Evolutionary conservation across 2,888 invertebrate genomes (phyloP).

Genomic region (Hemaris fuciformis): DNA sequence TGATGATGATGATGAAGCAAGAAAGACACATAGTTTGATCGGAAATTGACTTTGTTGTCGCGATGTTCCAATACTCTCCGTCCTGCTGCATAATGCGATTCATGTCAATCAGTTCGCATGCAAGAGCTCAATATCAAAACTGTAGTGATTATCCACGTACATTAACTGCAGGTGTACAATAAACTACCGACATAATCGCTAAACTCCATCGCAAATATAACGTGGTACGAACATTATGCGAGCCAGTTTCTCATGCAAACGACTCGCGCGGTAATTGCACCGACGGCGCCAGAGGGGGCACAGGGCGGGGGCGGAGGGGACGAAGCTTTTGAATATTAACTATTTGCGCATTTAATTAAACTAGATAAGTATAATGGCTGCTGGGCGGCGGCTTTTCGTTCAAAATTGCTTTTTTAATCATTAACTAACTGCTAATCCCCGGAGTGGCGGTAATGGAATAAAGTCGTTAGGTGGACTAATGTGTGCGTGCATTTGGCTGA

Average conservation of each 20-base stretch:
- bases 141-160: background rate
- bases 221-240: background rate
- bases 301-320: background rate
- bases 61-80: too few relatives aligned
- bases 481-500: background rate
- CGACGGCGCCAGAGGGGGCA: background rate
- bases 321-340: constrained; percentile 30
- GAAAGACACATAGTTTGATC: too few relatives aligned
- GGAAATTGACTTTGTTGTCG: too few relatives aligned
- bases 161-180: background rate
- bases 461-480: background rate
- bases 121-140: background rate
- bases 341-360: constrained; percentile 30
- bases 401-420: constrained; percentile 20
- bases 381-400: constrained; percentile 9
- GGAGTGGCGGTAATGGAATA: background rate
- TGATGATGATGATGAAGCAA: too few relatives aligned
- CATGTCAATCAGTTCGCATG: background rate
- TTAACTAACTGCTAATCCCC: constrained; percentile 5
- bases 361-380: constrained; percentile 28
- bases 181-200: background rate
- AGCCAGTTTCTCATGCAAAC: constrained; percentile 8
- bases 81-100: too few relatives aligned
- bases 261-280: constrained; percentile 13
- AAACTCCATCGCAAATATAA: background rate